Evolutionary conservation across 2,113 vertebrate species (phyloP).

Genomic region (Patagioenas fasciata): DNA sequence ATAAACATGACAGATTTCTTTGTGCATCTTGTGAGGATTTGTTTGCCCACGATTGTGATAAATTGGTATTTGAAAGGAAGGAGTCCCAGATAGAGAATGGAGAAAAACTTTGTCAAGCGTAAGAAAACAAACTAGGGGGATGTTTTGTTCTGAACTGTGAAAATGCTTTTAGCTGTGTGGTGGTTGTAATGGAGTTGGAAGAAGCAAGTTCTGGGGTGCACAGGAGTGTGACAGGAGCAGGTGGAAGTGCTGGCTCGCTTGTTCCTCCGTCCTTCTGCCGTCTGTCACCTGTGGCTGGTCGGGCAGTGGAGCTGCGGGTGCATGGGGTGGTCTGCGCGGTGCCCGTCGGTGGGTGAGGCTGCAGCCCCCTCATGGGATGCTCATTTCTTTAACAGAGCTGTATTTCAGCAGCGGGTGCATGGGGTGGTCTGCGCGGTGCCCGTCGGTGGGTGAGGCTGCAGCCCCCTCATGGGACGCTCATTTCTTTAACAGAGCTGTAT

Average conservation of each 20-base stretch:
- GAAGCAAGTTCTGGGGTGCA: background rate
- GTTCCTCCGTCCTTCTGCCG: background rate
- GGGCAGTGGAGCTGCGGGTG: background rate
- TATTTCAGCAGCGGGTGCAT: background rate
- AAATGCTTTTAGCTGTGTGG: background rate
- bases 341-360: background rate
- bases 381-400: background rate
- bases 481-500: background rate
- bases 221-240: fast-evolving
- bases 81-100: background rate
- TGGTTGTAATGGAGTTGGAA: background rate
- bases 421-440: fast-evolving
- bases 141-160: background rate
- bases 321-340: fast-evolving
- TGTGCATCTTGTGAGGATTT: fast-evolving
- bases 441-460: background rate
- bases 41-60: fast-evolving
- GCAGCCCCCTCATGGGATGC: too few species aligned
- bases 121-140: background rate
- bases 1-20: background rate
- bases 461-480: too few species aligned
- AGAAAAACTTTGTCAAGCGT: background rate
- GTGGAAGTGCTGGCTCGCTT: fast-evolving
- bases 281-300: fast-evolving
- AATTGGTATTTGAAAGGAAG: background rate